A percentile compares a stretch with the other conserved stretches of the same genome.
Conservation (phyloP, 2,113 vertebrate genomes). For the Pontoporia blainvillei region DNA sequence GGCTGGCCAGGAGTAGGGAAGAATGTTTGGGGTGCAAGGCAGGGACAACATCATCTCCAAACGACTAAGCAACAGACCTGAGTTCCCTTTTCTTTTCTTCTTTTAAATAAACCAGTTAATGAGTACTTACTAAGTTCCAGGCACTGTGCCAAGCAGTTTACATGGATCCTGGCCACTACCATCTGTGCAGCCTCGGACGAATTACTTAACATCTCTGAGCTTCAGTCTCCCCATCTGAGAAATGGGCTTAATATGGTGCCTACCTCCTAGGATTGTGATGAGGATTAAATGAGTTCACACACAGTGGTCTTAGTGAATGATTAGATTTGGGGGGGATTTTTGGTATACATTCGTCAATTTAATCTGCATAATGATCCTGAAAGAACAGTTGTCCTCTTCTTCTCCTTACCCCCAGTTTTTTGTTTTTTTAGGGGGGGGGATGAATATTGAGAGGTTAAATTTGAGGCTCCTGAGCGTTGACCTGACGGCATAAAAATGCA, state of each 20-base stretch:
- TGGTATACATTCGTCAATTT: fast-evolving
- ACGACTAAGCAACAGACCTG: background rate
- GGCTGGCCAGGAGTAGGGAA: background rate
- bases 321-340: background rate
- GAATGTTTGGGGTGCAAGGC: background rate
- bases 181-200: background rate
- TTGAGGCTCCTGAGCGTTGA: background rate
- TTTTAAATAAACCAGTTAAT: background rate
- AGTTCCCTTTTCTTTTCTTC: background rate
- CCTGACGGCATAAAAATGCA: fast-evolving
- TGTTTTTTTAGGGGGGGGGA: background rate
- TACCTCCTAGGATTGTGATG: fast-evolving
- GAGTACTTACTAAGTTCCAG: background rate
- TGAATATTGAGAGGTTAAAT: background rate
- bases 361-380: background rate
- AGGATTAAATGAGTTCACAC: too few relatives aligned
- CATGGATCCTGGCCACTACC: background rate
- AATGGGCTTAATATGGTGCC: background rate
- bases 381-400: background rate
- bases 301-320: too few relatives aligned
- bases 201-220: background rate
- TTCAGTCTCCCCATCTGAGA: background rate
- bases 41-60: background rate
- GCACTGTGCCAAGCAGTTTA: background rate
- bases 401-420: background rate